A percentile compares a stretch with the other conserved stretches of the same genome.
Evolutionary conservation across 2,113 vertebrate species (phyloP).

Genomic region (Antechinus flavipes): DNA sequence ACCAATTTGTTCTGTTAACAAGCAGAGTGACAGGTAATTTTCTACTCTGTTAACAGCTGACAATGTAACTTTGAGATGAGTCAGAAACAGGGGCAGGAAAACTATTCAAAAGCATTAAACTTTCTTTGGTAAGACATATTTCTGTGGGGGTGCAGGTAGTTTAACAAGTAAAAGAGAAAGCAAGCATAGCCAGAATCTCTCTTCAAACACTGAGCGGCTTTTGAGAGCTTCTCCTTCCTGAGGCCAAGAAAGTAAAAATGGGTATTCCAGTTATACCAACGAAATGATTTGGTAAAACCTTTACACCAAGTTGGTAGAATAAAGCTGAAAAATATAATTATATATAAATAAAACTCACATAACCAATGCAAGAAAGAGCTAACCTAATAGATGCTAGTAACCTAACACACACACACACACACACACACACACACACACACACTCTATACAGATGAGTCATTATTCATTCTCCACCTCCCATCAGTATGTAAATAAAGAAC

Average conservation of each 20-base stretch:
- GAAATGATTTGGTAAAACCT: background rate
- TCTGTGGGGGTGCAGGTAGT: background rate
- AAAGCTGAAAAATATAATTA: conserved; percentile 23
- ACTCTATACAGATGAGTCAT: background rate
- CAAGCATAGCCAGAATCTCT: background rate
- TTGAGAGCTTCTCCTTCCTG: conserved; percentile 2
- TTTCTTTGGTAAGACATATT: background rate
- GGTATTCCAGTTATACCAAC: background rate
- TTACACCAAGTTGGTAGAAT: conserved; percentile 3
- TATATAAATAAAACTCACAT: background rate
- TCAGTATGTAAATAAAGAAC: conserved; percentile 27
- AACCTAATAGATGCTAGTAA: background rate
- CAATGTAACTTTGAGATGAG: background rate
- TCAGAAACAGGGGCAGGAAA: background rate
- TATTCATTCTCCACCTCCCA: background rate
- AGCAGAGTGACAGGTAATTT: conserved; percentile 43
- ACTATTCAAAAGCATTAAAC: background rate
- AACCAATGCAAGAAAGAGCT: background rate
- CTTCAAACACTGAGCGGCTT: conserved; percentile 14
- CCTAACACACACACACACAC: background rate
- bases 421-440: background rate
- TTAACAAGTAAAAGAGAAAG: background rate
- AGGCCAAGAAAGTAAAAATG: background rate
- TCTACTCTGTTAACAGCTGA: conserved; percentile 30
- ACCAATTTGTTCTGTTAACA: background rate